Conservation (phyloP, 2,888 invertebrate species). For the Eristalis arbustorum region DNA sequence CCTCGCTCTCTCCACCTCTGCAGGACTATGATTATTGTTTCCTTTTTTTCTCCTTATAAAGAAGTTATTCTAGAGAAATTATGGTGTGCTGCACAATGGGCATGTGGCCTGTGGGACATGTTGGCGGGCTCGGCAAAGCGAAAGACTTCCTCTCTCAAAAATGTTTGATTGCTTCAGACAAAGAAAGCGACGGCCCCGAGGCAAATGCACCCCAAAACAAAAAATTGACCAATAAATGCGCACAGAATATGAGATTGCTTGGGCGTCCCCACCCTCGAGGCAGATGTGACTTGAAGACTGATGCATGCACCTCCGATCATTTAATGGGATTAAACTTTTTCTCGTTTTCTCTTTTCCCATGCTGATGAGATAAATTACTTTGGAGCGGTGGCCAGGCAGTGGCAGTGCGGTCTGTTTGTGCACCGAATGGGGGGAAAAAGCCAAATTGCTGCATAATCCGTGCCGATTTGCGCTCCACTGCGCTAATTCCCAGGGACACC, state of each 20-base stretch:
- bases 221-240: slow-evolving; percentile 67
- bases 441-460: slow-evolving; percentile 8
- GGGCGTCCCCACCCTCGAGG: slow-evolving; percentile 12
- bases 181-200: background rate
- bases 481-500: slow-evolving; percentile 1
- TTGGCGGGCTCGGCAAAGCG: background rate
- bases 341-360: slow-evolving; percentile 13
- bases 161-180: slow-evolving; percentile 50
- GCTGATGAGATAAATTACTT: slow-evolving; percentile 35
- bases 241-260: slow-evolving; percentile 45
- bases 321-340: slow-evolving; percentile 58
- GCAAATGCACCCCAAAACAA: slow-evolving; percentile 58
- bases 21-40: slow-evolving; percentile 10
- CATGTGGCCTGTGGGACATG: slow-evolving; percentile 26
- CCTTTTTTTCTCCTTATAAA: slow-evolving; percentile 13
- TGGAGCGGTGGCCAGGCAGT: background rate
- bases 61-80: slow-evolving; percentile 61
- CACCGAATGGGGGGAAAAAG: background rate
- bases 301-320: slow-evolving; percentile 56
- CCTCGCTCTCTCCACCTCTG: background rate
- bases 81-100: background rate
- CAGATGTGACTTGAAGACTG: background rate
- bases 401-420: slow-evolving; percentile 18
- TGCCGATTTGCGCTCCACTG: slow-evolving; percentile 18
- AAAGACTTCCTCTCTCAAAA: slow-evolving; percentile 28